phyloP scores from a whole-genome alignment of 2,888 invertebrate species.

The Pseudococcus viburni region DNA sequence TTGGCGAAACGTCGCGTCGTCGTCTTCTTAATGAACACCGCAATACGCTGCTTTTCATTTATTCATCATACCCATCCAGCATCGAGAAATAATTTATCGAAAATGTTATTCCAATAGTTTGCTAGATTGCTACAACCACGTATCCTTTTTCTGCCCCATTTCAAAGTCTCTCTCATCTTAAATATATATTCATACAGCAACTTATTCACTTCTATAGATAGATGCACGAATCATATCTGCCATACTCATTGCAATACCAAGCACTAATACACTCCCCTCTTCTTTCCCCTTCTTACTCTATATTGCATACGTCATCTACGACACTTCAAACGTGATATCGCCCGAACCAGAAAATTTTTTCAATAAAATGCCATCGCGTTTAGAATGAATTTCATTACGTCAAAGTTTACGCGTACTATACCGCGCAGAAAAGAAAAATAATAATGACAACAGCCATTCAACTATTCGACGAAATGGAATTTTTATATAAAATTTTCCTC shows the following conservation, averaged over 20 bases:
- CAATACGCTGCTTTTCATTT: not conserved
- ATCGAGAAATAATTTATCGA: not conserved
- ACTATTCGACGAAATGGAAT: conserved; percentile 11
- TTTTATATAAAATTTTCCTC: conserved; percentile 33
- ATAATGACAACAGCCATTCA: conserved; percentile 25
- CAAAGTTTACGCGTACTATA: not conserved
- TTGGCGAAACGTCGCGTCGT: not conserved
- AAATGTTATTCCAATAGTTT: not conserved
- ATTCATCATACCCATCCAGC: not conserved
- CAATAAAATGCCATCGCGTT: conserved; percentile 24
- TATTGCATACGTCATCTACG: not conserved
- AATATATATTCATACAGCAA: not conserved
- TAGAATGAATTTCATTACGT: conserved; percentile 12
- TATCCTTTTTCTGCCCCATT: not conserved
- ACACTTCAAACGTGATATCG: not conserved
- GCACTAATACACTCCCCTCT: not conserved
- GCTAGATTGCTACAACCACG: not conserved
- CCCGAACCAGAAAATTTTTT: not conserved
- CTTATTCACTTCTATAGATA: not conserved
- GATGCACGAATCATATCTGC: not conserved
- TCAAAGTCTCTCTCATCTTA: not conserved
- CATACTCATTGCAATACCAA: not conserved
- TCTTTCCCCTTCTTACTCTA: not conserved
- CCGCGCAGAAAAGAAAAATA: not conserved
- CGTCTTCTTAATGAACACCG: not conserved